phyloP scores from a whole-genome alignment of 2,888 invertebrate genomes.

The Phyllotreta striolata region DNA sequence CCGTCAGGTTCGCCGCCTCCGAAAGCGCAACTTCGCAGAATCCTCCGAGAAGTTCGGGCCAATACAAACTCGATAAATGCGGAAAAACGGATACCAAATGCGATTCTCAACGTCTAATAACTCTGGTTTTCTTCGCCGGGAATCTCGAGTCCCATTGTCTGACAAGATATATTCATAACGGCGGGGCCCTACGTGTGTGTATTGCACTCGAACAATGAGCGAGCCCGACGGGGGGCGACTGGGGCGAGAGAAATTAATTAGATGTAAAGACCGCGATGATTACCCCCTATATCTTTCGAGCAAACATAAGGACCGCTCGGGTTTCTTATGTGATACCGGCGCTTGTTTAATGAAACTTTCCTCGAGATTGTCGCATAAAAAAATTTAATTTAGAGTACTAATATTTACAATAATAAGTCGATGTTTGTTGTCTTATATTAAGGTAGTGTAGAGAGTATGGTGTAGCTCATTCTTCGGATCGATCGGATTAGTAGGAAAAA shows the following conservation, averaged over 20 bases:
- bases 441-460: too few relatives aligned
- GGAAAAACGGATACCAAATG: too few relatives aligned
- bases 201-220: constrained; percentile 39
- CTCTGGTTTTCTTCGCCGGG: constrained; percentile 16
- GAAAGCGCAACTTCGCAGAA: too few relatives aligned
- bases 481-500: too few relatives aligned
- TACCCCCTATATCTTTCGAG: constrained; percentile 18
- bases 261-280: constrained; percentile 36
- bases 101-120: neutral
- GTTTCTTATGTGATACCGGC: constrained; percentile 8
- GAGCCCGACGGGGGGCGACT: constrained; percentile 33
- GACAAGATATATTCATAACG: neutral
- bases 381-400: too few relatives aligned
- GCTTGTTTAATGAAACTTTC: constrained; percentile 13
- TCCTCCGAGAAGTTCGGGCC: too few relatives aligned
- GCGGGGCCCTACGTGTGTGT: constrained; percentile 23
- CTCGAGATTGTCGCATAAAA: too few relatives aligned
- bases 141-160: constrained; percentile 31
- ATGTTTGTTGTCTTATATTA: too few relatives aligned
- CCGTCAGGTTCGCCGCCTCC: too few relatives aligned
- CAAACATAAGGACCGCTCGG: constrained; percentile 14
- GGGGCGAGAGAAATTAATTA: constrained; percentile 42
- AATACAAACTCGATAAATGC: too few relatives aligned
- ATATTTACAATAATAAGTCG: too few relatives aligned
- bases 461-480: too few relatives aligned